A percentile compares a stretch with the other conserved stretches of the same genome.
Evolutionary conservation across 2,797 vertebrate species (phyloP).

Genomic region (Trematomus bernacchii): DNA sequence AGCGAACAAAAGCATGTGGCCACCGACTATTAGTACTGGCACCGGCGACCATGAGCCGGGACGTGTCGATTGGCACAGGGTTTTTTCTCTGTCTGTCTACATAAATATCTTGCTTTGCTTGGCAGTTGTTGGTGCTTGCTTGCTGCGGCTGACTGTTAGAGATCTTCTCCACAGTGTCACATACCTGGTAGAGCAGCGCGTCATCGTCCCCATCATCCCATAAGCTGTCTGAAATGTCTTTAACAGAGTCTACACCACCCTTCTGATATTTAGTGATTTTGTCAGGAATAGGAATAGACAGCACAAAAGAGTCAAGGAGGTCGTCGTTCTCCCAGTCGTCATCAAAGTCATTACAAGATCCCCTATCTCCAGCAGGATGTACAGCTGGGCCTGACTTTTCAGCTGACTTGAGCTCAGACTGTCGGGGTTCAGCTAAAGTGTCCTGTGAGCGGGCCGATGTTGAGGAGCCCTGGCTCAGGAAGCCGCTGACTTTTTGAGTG

Average conservation of each 20-base stretch:
- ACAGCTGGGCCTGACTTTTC: conserved; percentile 15
- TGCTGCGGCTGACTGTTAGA: conserved; percentile 76
- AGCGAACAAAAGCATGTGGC: conserved; percentile 61
- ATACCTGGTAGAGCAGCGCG: conserved; percentile 91
- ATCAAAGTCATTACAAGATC: conserved; percentile 80
- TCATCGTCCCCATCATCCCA: conserved; percentile 92
- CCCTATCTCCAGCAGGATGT: conserved; percentile 23
- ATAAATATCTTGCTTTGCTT: conserved; percentile 21
- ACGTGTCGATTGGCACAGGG: conserved; percentile 34
- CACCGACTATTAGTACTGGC: conserved; percentile 31
- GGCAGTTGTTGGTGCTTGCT: neutral
- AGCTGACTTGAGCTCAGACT: conserved; percentile 17
- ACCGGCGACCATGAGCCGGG: neutral
- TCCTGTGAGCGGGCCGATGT: conserved; percentile 70
- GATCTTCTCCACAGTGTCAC: conserved; percentile 91
- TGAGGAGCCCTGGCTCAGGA: conserved; percentile 85
- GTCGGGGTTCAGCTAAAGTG: conserved; percentile 1
- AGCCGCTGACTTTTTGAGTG: conserved; percentile 89
- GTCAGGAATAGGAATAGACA: conserved; percentile 48
- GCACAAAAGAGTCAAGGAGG: conserved; percentile 88
- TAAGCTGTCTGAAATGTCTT: conserved; percentile 68
- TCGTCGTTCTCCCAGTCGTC: conserved; percentile 93
- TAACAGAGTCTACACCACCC: conserved; percentile 3
- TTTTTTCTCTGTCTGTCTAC: conserved; percentile 27
- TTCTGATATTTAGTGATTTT: conserved; percentile 59